Base-by-base conservation (phyloP, 2,113 vertebrate genomes). In the Trichomycterus rosablanca region DNA sequence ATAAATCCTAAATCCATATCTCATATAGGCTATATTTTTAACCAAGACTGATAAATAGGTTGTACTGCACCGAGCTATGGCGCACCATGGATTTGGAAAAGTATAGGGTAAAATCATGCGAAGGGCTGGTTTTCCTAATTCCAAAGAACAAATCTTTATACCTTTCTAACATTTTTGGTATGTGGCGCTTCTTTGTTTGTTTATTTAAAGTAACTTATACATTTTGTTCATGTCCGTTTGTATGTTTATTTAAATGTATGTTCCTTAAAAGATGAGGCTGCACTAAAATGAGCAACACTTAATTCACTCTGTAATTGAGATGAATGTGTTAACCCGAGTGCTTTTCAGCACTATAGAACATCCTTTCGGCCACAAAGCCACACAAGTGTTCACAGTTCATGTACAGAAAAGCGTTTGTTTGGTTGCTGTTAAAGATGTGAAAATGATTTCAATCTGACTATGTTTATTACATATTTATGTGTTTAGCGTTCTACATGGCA, bases 401-500 rank as follows among this genome's bases (percentile, higher is more conserved):
- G 86, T 93, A 93, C 80, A 92, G 91, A 87, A 85, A 89, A 88
- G 87, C 87, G 82, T 82, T 80, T 74, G 80, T 56, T 81, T 87
- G 86, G 86, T 85, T 89, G 91, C 79, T 95, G 89, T 90, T 89
- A 85, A 88, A 78, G 79, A 92, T 85, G 93, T 97, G 90, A 61
- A 67, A 54, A 92, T 84, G 83, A 88, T 91, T 92, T 91, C 89
- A 89, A 87, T 86, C 83, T 53, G 42, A 35, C 20, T 89, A 91
- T 93, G 90, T 87, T 89, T 68, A 87, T 89, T 87, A 57, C 52
- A 90, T 83, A 88, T 81, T 82, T 72, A 72, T 77, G 88, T 94
- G 91, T 90, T 91, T 93, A 90, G 87, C 88, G 86, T 90, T 90
- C 88, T 87, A 82, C 84, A 93, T 93, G 93, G 92, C 62, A 87